Evolutionary conservation across 2,888 invertebrate genomes (phyloP).

Genomic region (Cylloceria caligata): DNA sequence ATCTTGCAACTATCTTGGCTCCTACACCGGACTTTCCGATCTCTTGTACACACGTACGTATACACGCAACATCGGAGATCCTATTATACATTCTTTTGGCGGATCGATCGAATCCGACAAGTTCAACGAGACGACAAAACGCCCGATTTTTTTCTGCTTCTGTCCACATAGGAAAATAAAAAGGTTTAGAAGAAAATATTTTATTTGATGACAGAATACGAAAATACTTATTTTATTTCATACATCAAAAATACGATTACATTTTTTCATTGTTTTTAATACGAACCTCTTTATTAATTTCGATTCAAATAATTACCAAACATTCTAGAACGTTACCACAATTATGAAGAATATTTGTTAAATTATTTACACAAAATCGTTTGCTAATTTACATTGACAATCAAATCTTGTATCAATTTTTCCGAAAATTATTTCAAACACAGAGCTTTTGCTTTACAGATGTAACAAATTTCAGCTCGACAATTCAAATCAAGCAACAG

Average conservation of each 20-base stretch:
- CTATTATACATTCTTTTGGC: conserved; percentile 14
- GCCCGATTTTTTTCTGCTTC: neutral
- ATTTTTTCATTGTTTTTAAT: neutral
- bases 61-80: conserved; percentile 14
- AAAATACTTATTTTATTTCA: neutral
- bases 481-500: no score
- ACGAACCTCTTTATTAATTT: no score
- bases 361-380: no score
- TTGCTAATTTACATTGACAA: no score
- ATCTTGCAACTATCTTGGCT: neutral
- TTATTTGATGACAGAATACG: neutral
- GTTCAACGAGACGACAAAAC: conserved; percentile 34
- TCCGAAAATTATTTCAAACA: no score
- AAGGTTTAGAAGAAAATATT: neutral
- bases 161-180: neutral
- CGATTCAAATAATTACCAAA: no score
- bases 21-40: conserved; percentile 27
- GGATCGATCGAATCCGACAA: conserved; percentile 8
- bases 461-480: no score
- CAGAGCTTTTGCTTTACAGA: no score
- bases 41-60: conserved; percentile 19
- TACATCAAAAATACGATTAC: neutral
- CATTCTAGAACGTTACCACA: no score
- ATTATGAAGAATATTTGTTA: no score
- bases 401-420: no score